phyloP scores from a whole-genome alignment of 2,888 invertebrate species.

The Meliscaeva auricollis region DNA sequence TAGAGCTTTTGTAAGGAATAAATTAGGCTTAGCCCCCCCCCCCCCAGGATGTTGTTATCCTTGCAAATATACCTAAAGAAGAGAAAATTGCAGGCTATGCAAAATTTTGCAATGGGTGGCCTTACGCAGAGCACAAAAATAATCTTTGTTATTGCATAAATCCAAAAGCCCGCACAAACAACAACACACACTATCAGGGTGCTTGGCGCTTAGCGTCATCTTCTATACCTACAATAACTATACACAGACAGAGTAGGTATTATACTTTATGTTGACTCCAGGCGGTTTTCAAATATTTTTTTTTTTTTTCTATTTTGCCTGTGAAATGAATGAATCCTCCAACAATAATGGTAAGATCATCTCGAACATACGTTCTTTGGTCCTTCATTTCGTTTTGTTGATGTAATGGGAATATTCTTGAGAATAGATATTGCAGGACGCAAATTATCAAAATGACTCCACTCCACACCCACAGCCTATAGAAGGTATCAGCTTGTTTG shows the following conservation, averaged over 20 bases:
- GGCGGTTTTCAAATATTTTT: constrained; percentile 23
- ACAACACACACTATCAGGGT: not conserved
- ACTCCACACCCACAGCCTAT: not conserved
- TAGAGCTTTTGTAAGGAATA: constrained; percentile 53
- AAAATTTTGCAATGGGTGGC: constrained; percentile 52
- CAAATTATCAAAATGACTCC: constrained; percentile 63
- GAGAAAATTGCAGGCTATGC: constrained; percentile 58
- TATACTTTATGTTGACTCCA: constrained; percentile 44
- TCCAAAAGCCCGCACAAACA: not conserved
- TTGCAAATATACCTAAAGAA: constrained; percentile 21
- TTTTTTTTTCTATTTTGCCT: not conserved
- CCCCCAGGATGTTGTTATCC: constrained; percentile 57
- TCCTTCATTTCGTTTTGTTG: constrained; percentile 1
- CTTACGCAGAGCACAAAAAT: constrained; percentile 46
- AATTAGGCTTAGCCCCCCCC: constrained; percentile 57
- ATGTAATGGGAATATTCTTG: constrained; percentile 1
- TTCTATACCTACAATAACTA: not conserved
- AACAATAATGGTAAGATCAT: constrained; percentile 60
- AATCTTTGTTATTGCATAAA: constrained; percentile 20
- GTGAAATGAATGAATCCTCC: constrained; percentile 33
- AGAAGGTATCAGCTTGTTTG: constrained; percentile 42
- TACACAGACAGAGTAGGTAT: not conserved
- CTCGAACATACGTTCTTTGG: constrained; percentile 46
- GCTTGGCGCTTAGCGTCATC: not conserved
- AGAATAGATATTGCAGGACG: constrained; percentile 37